Evolutionary conservation across 2,113 vertebrate genomes (phyloP), one percentile per base, ranked within the genome.

Genomic region (Choloepus hoffmanni): DNA sequence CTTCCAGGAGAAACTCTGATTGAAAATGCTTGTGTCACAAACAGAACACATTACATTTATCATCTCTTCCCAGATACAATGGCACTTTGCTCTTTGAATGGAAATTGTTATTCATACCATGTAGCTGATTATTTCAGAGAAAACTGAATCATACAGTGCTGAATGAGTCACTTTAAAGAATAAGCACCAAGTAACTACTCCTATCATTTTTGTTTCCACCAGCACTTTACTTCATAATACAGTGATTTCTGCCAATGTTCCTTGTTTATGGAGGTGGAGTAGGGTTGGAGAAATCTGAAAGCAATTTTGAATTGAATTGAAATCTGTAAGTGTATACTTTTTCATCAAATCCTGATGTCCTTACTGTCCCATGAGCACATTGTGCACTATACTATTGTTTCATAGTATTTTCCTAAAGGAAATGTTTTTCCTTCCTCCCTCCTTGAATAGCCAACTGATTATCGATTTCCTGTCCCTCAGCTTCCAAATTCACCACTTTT

Each of bases 1-100:
- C 65, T 91, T 43, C 73, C 91, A 81, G n/a, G 23, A 79, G 45
- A 90, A 72, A 77, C 68, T 90, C 82, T 73, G 43, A 85, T 65
- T 79, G 16, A 86, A 86, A 65, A 45, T 86, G 28, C 21, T 8
- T n/a, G 30, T 43, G 21, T 79, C 65, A 45, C n/a, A 45, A 13
- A 72, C 45, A 28, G 16, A 63, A 73, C 28, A 36, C 36, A 23
- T 21, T 55, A 18, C 28, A 65, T 85, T 72, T 65, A 86, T 45
- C 55, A 43, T n/a, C 55, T 73, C 6, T 91, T 72, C 55, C 89
- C 43, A 79, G 28, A 79, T 43, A 79, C 15, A 43, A n/a, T 30
- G 45, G 79, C 23, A 81, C 30, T 81, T 86, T 81, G 45, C 81
- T 73, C 81, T 91, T 62, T 86, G 65, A 85, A 30, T 11, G 15